Conservation (phyloP, 2,797 vertebrate species). For the Molossus alvarezi region DNA sequence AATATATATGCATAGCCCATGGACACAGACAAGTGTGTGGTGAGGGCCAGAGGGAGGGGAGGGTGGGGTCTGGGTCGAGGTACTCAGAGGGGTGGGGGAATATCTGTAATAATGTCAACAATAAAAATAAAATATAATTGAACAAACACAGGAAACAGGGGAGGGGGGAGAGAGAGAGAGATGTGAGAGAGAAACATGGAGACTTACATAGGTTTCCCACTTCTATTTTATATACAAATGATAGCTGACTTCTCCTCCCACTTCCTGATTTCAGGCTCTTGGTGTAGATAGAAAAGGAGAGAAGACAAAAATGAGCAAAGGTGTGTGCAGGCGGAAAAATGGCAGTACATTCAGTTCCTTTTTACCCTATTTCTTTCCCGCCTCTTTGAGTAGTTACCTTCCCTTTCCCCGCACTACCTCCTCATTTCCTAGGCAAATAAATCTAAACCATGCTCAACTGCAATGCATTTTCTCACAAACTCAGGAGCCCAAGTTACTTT, state of each 20-base stretch:
- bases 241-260: neutral
- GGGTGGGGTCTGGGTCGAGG: too few relatives aligned
- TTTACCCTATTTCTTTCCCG: neutral
- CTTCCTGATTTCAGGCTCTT: neutral
- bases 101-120: too few relatives aligned
- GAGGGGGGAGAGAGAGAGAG: too few relatives aligned
- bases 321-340: neutral
- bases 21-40: too few relatives aligned
- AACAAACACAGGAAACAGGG: neutral
- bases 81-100: too few relatives aligned
- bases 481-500: neutral
- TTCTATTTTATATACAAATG: constrained; percentile 40
- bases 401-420: neutral
- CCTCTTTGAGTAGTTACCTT: neutral
- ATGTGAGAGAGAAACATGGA: neutral
- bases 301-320: neutral
- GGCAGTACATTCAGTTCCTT: neutral
- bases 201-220: neutral
- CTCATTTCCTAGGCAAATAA: neutral
- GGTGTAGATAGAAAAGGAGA: neutral
- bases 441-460: neutral
- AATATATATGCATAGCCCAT: too few relatives aligned
- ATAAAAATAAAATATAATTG: too few relatives aligned
- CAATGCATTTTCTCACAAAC: neutral
- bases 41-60: too few relatives aligned